Conservation (phyloP, 1,140 invertebrate genomes). For the Micrasema longulum region DNA sequence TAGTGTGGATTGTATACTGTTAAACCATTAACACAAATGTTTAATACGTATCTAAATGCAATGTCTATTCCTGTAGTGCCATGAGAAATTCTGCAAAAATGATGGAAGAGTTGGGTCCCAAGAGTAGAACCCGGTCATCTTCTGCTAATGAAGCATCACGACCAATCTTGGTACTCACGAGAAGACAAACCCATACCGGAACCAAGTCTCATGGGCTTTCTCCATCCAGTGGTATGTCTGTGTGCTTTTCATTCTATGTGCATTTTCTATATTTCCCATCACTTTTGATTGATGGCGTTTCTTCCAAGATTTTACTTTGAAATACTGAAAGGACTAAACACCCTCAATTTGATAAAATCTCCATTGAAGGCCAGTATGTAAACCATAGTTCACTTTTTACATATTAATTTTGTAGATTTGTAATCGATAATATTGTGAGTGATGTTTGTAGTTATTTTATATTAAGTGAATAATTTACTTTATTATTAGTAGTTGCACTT, state of each 20-base stretch:
- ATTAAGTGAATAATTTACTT: conserved; percentile 9
- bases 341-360: too few species aligned
- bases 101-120: conserved; percentile 73
- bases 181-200: conserved; percentile 70
- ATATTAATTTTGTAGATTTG: too few species aligned
- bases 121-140: conserved; percentile 76
- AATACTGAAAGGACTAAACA: too few species aligned
- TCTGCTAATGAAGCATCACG: conserved; percentile 82
- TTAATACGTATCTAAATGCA: too few species aligned
- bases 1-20: too few species aligned
- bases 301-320: too few species aligned
- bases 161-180: conserved; percentile 71
- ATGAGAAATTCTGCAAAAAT: conserved; percentile 73
- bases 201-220: conserved; percentile 69
- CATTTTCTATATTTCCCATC: not conserved
- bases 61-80: conserved; percentile 70
- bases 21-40: too few species aligned
- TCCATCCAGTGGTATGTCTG: conserved; percentile 68
- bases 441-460: conserved; percentile 26
- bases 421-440: conserved; percentile 1
- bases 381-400: too few species aligned
- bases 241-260: not conserved
- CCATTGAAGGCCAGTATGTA: too few species aligned
- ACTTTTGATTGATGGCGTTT: not conserved
- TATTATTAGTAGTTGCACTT: conserved; percentile 36